phyloP scores from a whole-genome alignment of 2,888 invertebrate genomes.

The Poecilobothrus nobilitatus region DNA sequence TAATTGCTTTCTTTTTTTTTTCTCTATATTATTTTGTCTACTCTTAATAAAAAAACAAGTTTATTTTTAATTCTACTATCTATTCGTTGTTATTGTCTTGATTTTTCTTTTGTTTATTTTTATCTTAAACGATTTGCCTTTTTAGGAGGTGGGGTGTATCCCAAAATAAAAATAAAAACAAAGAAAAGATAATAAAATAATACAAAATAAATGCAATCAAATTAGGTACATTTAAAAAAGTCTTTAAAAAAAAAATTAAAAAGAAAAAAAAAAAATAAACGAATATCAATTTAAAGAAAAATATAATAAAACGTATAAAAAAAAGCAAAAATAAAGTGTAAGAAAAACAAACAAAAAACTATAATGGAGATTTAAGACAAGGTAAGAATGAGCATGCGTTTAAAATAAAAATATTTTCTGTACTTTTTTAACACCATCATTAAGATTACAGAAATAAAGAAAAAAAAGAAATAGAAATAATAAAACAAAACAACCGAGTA shows the following conservation, averaged over 20 bases:
- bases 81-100: background rate
- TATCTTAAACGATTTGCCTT: conserved; percentile 4
- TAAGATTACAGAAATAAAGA: background rate
- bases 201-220: background rate
- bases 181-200: background rate
- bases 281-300: background rate
- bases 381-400: background rate
- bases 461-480: too few species aligned
- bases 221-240: background rate
- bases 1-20: too few species aligned
- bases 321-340: too few species aligned
- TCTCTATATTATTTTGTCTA: too few species aligned
- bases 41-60: background rate
- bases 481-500: background rate
- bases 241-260: background rate
- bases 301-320: too few species aligned
- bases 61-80: background rate
- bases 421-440: background rate
- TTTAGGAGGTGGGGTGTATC: conserved; percentile 2
- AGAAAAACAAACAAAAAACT: background rate
- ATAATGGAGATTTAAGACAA: conserved; percentile 6
- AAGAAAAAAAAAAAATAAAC: background rate
- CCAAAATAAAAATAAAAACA: background rate
- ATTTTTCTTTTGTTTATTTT: background rate
- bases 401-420: background rate